Percentiles rank a stretch among this genome's conserved stretches.
Conservation (phyloP, 2,113 vertebrate genomes). For the Nannospalax galili region DNA sequence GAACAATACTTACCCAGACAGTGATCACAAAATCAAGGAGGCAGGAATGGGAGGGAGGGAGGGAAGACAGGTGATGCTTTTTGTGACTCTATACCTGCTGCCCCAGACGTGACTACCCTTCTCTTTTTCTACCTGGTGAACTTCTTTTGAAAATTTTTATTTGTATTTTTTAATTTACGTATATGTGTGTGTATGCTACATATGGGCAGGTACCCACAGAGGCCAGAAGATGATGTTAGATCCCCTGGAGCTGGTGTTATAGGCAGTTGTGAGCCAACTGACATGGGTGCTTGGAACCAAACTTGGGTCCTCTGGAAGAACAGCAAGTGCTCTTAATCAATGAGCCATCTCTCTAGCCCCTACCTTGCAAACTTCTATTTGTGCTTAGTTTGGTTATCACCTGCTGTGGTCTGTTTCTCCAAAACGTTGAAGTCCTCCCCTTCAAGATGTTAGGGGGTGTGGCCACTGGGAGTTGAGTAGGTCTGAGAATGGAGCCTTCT, state of each 20-base stretch:
- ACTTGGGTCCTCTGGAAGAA: background rate
- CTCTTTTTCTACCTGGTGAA: background rate
- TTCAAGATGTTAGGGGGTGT: no score
- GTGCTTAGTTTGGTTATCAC: background rate
- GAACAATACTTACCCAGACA: background rate
- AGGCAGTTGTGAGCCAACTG: background rate
- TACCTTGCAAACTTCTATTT: background rate
- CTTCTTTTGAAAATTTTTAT: background rate
- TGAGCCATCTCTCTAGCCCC: background rate
- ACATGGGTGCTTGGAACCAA: background rate
- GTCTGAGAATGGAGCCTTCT: background rate
- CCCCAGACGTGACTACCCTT: background rate
- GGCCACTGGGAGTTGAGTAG: background rate
- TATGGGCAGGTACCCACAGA: background rate
- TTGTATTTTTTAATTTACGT: background rate
- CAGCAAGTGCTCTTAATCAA: background rate
- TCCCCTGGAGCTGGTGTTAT: background rate
- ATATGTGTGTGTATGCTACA: background rate
- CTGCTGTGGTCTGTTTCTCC: background rate
- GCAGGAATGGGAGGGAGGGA: background rate
- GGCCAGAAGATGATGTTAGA: no score
- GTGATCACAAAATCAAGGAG: background rate
- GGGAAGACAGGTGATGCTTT: rapidly evolving
- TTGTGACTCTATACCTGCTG: background rate
- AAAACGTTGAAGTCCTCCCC: background rate